Percentiles rank a stretch among this genome's conserved stretches.
These are phyloP conservation scores for Julus scandinavius DNA, from an alignment of 2,888 invertebrate genomes.

Conservation along the genomic window DNA sequence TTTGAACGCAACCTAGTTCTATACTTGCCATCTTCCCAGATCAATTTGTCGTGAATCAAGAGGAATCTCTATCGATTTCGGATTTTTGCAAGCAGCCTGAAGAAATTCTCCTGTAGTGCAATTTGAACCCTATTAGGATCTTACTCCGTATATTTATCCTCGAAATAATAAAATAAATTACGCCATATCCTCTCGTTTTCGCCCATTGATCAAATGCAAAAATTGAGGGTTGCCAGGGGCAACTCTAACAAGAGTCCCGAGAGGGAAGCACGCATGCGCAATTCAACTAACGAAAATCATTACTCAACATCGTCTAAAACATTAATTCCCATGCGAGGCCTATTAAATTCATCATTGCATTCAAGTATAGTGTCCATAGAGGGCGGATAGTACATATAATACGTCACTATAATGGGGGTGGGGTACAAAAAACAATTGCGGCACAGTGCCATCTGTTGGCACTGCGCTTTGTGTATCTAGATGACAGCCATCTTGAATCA, in stretches of 20 bases:
- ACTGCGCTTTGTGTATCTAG: too few species aligned
- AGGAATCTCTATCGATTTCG: not conserved
- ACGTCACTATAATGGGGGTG: not conserved
- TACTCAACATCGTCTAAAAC: not conserved
- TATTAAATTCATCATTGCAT: conserved; percentile 1
- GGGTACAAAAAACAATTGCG: too few species aligned
- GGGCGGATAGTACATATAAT: not conserved
- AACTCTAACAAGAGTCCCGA: not conserved
- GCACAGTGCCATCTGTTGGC: too few species aligned
- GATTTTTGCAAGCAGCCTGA: not conserved
- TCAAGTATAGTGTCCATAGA: not conserved
- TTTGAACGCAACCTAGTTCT: not conserved
- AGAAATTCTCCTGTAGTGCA: not conserved
- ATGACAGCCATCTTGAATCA: too few species aligned
- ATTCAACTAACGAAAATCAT: not conserved
- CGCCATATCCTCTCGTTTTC: conserved; percentile 37
- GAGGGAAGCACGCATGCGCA: not conserved
- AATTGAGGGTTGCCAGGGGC: not conserved
- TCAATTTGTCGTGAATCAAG: not conserved
- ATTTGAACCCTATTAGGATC: conserved; percentile 4
- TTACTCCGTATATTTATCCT: not conserved
- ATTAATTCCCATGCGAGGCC: conserved; percentile 5
- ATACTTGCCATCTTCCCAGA: not conserved
- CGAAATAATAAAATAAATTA: conserved; percentile 34
- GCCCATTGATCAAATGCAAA: conserved; percentile 39